phyloP scores from a whole-genome alignment of 2,888 invertebrate genomes.

The Apotomis turbidana region DNA sequence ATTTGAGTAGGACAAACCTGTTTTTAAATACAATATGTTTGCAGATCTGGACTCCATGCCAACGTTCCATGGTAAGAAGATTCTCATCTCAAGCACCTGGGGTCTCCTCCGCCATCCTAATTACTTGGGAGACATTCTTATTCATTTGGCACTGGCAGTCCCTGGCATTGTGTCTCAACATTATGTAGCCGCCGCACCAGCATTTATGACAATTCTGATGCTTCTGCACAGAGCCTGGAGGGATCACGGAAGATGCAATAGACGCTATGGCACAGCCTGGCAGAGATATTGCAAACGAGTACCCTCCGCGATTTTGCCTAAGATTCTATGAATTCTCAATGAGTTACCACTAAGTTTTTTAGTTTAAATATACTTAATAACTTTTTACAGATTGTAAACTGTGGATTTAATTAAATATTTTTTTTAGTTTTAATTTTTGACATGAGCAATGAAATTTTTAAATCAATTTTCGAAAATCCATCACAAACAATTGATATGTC shows the following conservation, averaged over 20 bases:
- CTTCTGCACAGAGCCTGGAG: constrained; percentile 88
- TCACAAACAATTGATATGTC: constrained; percentile 25
- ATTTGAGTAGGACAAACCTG: not conserved
- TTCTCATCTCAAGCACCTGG: constrained; percentile 92
- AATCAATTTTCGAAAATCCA: constrained; percentile 35
- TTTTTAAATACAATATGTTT: constrained; percentile 52
- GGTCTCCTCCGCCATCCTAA: constrained; percentile 94
- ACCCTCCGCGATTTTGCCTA: constrained; percentile 89
- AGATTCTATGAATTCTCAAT: constrained; percentile 83
- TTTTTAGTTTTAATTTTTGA: constrained; percentile 25
- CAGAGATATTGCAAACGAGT: constrained; percentile 91
- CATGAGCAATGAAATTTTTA: constrained; percentile 22
- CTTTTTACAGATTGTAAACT: constrained; percentile 7
- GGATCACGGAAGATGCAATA: constrained; percentile 87
- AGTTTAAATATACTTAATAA: constrained; percentile 8
- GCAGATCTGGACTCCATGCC: constrained; percentile 89
- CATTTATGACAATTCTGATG: constrained; percentile 85
- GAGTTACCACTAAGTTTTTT: constrained; percentile 30
- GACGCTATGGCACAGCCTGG: constrained; percentile 92
- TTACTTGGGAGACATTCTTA: constrained; percentile 92
- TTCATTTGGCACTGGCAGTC: constrained; percentile 84
- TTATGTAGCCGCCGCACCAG: constrained; percentile 83
- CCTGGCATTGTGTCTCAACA: constrained; percentile 71
- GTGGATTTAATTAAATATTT: constrained; percentile 10
- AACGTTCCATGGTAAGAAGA: constrained; percentile 89